These are phyloP conservation scores for Schmidtea mediterranea DNA, from an alignment of 1,140 invertebrate species.

Conservation along the genomic window DNA sequence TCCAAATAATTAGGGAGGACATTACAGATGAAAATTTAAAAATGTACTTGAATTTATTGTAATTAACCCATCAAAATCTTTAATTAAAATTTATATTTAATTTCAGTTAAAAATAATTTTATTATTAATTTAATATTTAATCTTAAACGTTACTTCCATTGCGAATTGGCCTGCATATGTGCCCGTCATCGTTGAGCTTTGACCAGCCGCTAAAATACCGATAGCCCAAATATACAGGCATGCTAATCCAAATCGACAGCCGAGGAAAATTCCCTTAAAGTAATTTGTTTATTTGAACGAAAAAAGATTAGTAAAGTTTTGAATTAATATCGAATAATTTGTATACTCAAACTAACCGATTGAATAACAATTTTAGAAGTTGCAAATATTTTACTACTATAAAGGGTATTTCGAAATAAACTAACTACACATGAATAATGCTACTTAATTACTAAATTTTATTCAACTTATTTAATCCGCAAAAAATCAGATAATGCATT, in stretches of 20 bases:
- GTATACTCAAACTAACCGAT: not conserved
- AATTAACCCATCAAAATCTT: not conserved
- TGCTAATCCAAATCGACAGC: constrained; percentile 47
- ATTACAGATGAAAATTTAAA: not conserved
- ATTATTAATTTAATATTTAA: too few species aligned
- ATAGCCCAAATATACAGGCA: constrained; percentile 67
- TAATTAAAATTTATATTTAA: not conserved
- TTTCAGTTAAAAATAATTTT: not conserved
- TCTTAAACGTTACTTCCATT: too few species aligned
- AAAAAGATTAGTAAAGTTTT: not conserved
- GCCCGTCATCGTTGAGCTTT: constrained; percentile 48
- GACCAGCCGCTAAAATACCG: constrained; percentile 60
- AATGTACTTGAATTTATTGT: not conserved
- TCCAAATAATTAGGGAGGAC: not conserved
- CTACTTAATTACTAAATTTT: too few species aligned
- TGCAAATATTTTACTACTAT: too few species aligned
- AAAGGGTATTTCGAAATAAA: too few species aligned
- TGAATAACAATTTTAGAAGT: too few species aligned
- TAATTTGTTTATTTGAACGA: too few species aligned
- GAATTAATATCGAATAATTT: constrained; percentile 4
- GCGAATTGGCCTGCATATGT: constrained; percentile 36
- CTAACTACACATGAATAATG: too few species aligned
- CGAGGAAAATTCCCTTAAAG: constrained; percentile 45
- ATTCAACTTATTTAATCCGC: too few species aligned
- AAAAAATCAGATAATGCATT: too few species aligned